Percentiles rank a stretch among this genome's conserved stretches.
Conservation (phyloP, 2,113 vertebrate genomes). For the Raphicerus campestris region DNA sequence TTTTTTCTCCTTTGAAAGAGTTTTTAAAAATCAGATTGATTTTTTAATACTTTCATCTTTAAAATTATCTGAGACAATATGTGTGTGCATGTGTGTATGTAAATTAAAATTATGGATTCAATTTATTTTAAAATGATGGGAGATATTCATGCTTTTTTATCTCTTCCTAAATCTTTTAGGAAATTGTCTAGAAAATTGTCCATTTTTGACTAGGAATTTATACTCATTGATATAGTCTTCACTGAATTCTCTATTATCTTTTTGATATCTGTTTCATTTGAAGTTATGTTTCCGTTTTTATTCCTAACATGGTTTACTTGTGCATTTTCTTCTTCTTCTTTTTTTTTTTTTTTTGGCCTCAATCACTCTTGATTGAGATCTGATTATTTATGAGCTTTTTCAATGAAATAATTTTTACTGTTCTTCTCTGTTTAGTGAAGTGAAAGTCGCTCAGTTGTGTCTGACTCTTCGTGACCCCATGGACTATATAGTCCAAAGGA, state of each 20-base stretch:
- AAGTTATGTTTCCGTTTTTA: neutral
- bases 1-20: neutral
- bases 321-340: neutral
- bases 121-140: neutral
- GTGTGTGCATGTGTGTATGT: neutral
- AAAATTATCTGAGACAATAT: neutral
- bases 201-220: conserved; percentile 16
- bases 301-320: neutral
- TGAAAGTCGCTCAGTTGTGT: neutral
- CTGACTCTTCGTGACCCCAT: neutral
- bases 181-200: neutral
- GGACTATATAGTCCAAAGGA: neutral
- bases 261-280: neutral
- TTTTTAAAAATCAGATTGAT: neutral
- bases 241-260: neutral
- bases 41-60: neutral
- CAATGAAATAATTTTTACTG: neutral
- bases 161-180: neutral
- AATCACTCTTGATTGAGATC: neutral
- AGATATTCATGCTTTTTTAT: neutral
- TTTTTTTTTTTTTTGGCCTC: neutral
- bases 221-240: neutral
- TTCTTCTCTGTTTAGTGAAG: neutral
- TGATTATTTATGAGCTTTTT: neutral
- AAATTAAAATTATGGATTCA: neutral